Evolutionary conservation across 2,797 vertebrate genomes (phyloP), one percentile per base, ranked within the genome.

Genomic region (Enoplosus armatus): DNA sequence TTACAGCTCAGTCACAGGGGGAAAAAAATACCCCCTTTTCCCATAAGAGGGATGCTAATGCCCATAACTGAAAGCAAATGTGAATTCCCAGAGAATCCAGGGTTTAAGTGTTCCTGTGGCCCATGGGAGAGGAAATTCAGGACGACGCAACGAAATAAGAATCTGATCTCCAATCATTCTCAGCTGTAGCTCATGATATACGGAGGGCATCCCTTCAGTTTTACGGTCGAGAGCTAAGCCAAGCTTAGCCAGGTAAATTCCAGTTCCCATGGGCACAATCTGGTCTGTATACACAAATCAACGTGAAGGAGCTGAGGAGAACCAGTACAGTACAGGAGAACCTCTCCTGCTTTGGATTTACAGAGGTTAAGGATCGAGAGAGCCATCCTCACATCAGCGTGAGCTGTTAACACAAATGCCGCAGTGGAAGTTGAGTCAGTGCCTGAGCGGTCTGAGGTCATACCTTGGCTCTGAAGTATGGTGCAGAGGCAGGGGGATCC

Each of bases 21-120:
- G 39, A 35, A 50, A 56, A 67, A 62, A 75, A 65, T 18, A 18
- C 33, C 41, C 27, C 18, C 51, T 79, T 77, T 87, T 86, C 81
- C 79, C 85, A 86, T 79, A 85, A 62, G 75, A 77, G 11, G 18
- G 67, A 87, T 71, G 61, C 35, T 82, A 83, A 83, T 81, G 51
- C 75, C 76, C 63, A 37, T 85, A 92, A 92, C 82, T 86, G 69
- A 88, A 92, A 90, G 79, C 86, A 90, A 90, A 91, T 90, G 89
- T 90, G 82, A 74, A 87, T 91, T 88, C 78, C 75, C 81, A 77
- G 20, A 77, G 77, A 91, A 84, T 87, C 74, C 37, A 10, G 80
- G 87, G 79, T 91, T 91, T 91, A 90, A 87, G 79, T 80, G 79
- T 85, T 89, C 85, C 84, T 58, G 22, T 54, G 62, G 81, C 70